Base-by-base conservation (phyloP, 1,140 invertebrate species). In the Leptinotarsa defecta region DNA sequence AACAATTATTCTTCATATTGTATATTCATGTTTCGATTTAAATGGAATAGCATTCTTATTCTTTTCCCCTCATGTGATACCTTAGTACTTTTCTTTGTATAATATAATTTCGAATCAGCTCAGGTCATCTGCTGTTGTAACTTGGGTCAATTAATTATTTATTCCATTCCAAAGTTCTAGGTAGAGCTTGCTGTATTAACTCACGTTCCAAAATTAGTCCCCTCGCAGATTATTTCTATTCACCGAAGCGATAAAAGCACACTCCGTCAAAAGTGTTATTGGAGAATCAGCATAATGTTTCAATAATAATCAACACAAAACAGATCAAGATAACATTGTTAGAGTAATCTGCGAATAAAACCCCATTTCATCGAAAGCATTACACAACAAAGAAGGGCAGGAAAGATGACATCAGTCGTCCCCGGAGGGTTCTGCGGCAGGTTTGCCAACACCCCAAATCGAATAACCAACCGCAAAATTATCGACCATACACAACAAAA, bases 241-340 rank as follows among this genome's bases (percentile, higher is more conserved):
- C 52, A 57, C 52, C 3, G 52, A 19, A 19, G 52, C 52, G 52
- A 57, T 57, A 57, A 57, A 57, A 57, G 15, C 17, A 17, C 52
- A 6, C 61, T 19, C 34, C 52, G 13, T 62, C 13, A 48, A 75
- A 75, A 75, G 68, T 71, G 68, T 43, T 75, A 76, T 71, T 68
- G 43, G 75, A 76, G 64, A 76, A 34, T 76, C 64, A 68, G 73
- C 71, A 67, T 77, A 74, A 77, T 77, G 72, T 77, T 77, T 77
- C 76, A 74, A 77, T 77, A 77, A 63, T 68, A 74, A 77, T 77
- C 76, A 52, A 67, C 65, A 67, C 52, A 57, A 57, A 57, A 57
- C 52, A 74, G 48, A 77, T 77, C 76, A 65, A 74, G 76, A 77
- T 77, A 77, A 74, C 69, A 77, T 77, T 77, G 73, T 77, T 61